Conservation (phyloP, 2,888 invertebrate species). For the Diarsia mendica region DNA sequence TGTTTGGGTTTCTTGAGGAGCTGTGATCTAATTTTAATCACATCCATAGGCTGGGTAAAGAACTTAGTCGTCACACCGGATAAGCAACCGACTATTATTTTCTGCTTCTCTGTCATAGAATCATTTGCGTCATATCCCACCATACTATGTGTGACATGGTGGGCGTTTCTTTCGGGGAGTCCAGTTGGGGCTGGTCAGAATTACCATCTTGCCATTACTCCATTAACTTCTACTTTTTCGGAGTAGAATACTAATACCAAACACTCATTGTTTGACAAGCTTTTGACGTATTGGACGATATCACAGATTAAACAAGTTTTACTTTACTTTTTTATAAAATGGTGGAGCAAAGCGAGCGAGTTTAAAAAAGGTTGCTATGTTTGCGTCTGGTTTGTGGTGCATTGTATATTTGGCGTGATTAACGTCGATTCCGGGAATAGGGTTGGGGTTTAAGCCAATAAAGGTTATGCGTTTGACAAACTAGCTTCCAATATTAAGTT, state of each 20-base stretch:
- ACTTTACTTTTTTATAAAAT: background rate
- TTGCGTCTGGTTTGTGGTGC: background rate
- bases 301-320: constrained; percentile 2
- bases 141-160: constrained; percentile 70
- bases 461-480: no score
- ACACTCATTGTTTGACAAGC: background rate
- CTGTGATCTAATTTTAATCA: constrained; percentile 98
- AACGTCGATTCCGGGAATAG: background rate
- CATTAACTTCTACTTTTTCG: no score
- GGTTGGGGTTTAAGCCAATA: background rate
- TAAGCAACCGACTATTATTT: constrained; percentile 79
- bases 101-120: constrained; percentile 75
- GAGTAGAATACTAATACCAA: no score
- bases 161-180: background rate
- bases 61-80: constrained; percentile 80
- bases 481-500: no score
- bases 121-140: constrained; percentile 81
- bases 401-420: background rate
- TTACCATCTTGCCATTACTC: background rate
- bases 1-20: constrained; percentile 91
- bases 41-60: constrained; percentile 95
- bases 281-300: background rate
- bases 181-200: no score
- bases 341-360: background rate
- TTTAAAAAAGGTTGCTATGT: background rate